Conservation (phyloP, 2,113 vertebrate genomes). For the Halcyon senegalensis region DNA sequence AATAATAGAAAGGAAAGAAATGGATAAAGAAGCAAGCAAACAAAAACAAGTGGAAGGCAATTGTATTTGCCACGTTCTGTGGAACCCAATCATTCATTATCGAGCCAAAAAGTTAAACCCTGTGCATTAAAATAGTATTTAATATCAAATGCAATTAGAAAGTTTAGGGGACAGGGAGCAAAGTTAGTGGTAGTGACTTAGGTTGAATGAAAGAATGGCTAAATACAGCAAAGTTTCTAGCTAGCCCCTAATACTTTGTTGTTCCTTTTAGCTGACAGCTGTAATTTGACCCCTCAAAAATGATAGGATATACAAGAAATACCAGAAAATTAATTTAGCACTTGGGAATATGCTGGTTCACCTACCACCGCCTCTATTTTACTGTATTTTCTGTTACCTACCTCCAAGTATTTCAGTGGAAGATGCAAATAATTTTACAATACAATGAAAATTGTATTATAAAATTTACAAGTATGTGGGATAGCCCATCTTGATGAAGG, state of each 20-base stretch:
- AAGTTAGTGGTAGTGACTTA: background rate
- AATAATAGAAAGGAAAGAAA: background rate
- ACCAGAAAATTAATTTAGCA: background rate
- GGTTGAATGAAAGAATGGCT: background rate
- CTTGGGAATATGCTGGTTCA: background rate
- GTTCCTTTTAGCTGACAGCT: background rate
- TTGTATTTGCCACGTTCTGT: background rate
- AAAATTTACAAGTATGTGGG: background rate
- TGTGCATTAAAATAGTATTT: background rate
- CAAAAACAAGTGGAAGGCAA: background rate
- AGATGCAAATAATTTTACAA: background rate
- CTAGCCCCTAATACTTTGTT: background rate
- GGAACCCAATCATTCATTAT: background rate
- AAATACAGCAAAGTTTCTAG: background rate
- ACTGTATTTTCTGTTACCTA: background rate
- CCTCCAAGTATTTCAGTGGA: background rate
- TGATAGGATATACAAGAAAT: background rate
- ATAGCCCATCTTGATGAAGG: background rate
- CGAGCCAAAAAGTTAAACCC: background rate
- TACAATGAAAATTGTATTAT: background rate
- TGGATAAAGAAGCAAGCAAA: background rate
- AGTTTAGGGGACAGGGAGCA: background rate
- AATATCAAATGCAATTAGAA: background rate
- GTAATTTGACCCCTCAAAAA: background rate
- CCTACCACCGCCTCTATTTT: background rate